These are phyloP conservation scores for Chalcosyrphus nemorum DNA, from an alignment of 2,888 invertebrate genomes.

Conservation along the genomic window DNA sequence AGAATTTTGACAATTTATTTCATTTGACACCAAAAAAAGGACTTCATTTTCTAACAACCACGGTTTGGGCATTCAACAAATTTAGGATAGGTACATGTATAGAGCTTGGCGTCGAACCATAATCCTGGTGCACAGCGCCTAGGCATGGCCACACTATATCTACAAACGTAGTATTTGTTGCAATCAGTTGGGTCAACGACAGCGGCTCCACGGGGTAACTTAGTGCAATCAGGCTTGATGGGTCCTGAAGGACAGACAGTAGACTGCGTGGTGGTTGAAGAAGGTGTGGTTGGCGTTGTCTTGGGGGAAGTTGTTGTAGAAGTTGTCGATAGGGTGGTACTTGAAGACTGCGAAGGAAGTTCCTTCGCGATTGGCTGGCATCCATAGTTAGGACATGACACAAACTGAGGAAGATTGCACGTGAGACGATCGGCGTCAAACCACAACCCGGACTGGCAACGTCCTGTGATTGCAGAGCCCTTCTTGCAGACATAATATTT, in stretches of 20 bases:
- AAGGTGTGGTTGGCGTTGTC: background rate
- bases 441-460: constrained; percentile 33
- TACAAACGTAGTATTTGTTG: constrained; percentile 53
- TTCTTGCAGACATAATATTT: constrained; percentile 33
- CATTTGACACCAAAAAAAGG: too few relatives aligned
- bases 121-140: constrained; percentile 8
- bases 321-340: background rate
- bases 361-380: background rate
- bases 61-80: constrained; percentile 29
- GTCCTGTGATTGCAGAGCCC: background rate
- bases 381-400: constrained; percentile 34
- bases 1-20: too few relatives aligned
- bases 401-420: constrained; percentile 20
- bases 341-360: background rate
- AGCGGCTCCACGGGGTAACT: background rate
- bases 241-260: constrained; percentile 11
- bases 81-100: constrained; percentile 14
- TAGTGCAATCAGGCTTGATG: constrained; percentile 12
- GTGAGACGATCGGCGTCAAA: background rate
- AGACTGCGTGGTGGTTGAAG: background rate
- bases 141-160: background rate
- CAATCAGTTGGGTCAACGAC: constrained; percentile 29
- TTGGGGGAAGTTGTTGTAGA: background rate
- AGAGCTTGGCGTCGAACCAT: constrained; percentile 29
- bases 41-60: constrained; percentile 26